These are phyloP conservation scores for Drosophila pullipes DNA, from an alignment of 2,888 invertebrate species.

Conservation along the genomic window DNA sequence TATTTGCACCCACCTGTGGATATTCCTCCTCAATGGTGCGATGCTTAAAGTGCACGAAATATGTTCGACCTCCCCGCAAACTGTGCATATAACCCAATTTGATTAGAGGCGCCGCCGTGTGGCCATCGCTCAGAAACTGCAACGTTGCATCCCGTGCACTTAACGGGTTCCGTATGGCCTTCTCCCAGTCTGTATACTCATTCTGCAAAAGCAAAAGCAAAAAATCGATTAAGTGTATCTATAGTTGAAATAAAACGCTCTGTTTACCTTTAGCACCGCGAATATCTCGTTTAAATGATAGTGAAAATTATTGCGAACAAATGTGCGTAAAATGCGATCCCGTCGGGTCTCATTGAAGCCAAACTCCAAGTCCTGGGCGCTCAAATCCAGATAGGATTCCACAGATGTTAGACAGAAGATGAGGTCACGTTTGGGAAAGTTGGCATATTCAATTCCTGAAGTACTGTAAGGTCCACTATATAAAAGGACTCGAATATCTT, in stretches of 20 bases:
- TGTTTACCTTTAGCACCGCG: constrained; percentile 90
- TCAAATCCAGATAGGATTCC: constrained; percentile 93
- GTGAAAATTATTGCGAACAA: constrained; percentile 96
- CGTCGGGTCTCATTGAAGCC: constrained; percentile 95
- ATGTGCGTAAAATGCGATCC: constrained; percentile 94
- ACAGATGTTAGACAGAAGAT: constrained; percentile 93
- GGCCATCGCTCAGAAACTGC: constrained; percentile 95
- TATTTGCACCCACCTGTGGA: constrained; percentile 88
- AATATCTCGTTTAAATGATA: constrained; percentile 98
- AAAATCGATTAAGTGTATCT: background rate
- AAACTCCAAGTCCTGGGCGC: constrained; percentile 94
- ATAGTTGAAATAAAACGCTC: background rate
- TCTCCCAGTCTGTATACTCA: constrained; percentile 98
- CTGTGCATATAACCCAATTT: constrained; percentile 93
- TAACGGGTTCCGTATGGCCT: constrained; percentile 93
- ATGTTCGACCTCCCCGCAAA: constrained; percentile 91
- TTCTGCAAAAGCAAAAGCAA: constrained; percentile 87
- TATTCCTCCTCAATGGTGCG: constrained; percentile 93
- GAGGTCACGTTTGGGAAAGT: constrained; percentile 93
- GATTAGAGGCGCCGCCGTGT: constrained; percentile 94
- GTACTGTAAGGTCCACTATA: constrained; percentile 81
- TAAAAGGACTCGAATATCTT: background rate
- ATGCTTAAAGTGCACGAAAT: constrained; percentile 95
- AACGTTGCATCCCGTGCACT: constrained; percentile 94
- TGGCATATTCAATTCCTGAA: constrained; percentile 92